Conservation (phyloP, 2,797 vertebrate genomes). For the Pangasius mekongensis region DNA sequence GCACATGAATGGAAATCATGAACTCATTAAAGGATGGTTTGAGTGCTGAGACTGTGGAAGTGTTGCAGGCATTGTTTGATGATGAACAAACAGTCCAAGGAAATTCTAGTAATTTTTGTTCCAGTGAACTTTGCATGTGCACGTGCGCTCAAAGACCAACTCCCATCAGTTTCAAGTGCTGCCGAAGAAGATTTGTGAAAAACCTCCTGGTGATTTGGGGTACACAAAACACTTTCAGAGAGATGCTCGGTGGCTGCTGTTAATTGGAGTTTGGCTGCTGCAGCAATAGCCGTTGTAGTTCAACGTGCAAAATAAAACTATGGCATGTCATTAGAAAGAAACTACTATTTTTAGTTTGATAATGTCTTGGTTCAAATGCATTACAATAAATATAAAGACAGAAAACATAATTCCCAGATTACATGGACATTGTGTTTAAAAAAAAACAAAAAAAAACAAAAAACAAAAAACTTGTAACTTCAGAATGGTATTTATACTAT, state of each 20-base stretch:
- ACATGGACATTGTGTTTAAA: not conserved
- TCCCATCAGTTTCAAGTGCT: not conserved
- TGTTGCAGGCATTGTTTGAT: not conserved
- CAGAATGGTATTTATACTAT: not conserved
- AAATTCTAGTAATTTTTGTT: not conserved
- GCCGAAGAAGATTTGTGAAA: not conserved
- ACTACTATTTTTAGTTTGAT: not conserved
- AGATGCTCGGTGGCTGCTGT: not conserved
- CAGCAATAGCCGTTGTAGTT: not conserved
- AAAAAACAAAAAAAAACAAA: too few relatives aligned
- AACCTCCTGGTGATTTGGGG: not conserved
- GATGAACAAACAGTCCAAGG: not conserved
- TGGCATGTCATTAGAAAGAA: not conserved
- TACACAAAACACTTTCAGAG: not conserved
- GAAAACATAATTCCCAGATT: not conserved
- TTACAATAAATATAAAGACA: not conserved
- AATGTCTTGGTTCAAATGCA: not conserved
- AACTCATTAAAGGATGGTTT: not conserved
- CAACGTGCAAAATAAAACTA: not conserved
- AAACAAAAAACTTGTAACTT: not conserved
- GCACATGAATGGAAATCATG: not conserved
- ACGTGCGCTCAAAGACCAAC: not conserved
- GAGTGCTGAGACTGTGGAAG: not conserved
- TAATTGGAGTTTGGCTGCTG: not conserved
- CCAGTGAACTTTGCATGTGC: not conserved